Base-by-base conservation (phyloP, 2,888 invertebrate genomes). In the Luffia ferchaultella region DNA sequence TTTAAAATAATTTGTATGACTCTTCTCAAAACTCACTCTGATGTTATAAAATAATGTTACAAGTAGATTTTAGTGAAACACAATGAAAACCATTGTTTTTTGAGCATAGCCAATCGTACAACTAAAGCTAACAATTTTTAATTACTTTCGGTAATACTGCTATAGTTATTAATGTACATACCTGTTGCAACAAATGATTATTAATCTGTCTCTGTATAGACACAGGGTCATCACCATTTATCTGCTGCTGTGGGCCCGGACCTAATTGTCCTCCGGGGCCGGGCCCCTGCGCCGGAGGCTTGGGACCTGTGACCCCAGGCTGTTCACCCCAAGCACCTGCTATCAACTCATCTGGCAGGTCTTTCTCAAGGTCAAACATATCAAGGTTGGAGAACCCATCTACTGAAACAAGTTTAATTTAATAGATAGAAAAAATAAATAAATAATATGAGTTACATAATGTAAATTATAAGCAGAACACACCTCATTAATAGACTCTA, bases 311-410 rank as follows among this genome's bases (percentile, higher is more conserved):
- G 64, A 89, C 85, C 55, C 86, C 87, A 55, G 80, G 73, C 60
- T 88, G 88, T 67, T 92, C 91, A 40, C 90, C 89, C 93, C 93
- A 93, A 61, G 90, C 89, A 59, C 89, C 87, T 52, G 90, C 88
- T 76, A 95, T 92, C 59, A 96, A 85, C 77, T 96, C 96, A 82
- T 96, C 95, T 45, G 96, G 96, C 62, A 96, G 88, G 77, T 95
- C 93, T 79, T 95, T 94, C 79, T 96, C 96, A 76, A 96, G 87
- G 82, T 93, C 93, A 74, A 93, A 92, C 88, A 93, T 93, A 70
- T 92, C 92, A 73, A 90, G 89, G 84, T 91, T 93, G 60, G 93
- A 90, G 74, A 92, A 89, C 73, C 91, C 89, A 88, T 93, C 93
- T 90, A 79, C 59, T 65, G 65, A 65, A 73, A 70, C 53, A 72